Conservation (phyloP, 2,797 vertebrate genomes). For the Poeciliopsis infans region DNA sequence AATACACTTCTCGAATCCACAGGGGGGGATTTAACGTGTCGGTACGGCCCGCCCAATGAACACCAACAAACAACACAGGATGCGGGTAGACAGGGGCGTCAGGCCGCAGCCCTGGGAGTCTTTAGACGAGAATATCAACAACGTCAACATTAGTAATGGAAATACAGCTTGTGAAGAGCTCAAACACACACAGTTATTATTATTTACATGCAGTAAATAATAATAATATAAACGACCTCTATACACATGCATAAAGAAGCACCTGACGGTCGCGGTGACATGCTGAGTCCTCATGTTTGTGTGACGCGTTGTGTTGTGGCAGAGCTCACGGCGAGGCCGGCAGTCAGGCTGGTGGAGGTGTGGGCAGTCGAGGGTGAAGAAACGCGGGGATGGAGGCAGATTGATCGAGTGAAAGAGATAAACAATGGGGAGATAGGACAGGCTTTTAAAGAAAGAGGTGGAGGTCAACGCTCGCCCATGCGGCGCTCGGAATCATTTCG, state of each 20-base stretch:
- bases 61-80: too few species aligned
- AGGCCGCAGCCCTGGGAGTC: too few species aligned
- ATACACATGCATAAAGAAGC: slow-evolving; percentile 8
- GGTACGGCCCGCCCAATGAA: too few species aligned
- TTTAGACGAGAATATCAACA: too few species aligned
- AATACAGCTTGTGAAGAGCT: not conserved
- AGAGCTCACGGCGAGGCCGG: not conserved
- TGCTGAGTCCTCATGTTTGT: not conserved
- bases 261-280: not conserved
- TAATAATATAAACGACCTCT: not conserved
- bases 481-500: slow-evolving; percentile 43
- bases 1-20: too few species aligned
- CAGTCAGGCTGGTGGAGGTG: not conserved
- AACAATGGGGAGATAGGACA: slow-evolving; percentile 11
- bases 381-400: not conserved
- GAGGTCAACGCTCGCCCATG: slow-evolving; percentile 23
- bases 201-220: not conserved
- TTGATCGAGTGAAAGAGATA: slow-evolving; percentile 5
- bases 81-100: too few species aligned
- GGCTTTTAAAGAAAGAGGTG: slow-evolving; percentile 16
- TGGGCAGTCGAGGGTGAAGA: not conserved
- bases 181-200: slow-evolving; percentile 7
- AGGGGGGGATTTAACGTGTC: too few species aligned
- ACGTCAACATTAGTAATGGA: too few species aligned
- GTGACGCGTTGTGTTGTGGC: slow-evolving; percentile 10